Evolutionary conservation across 64 coral and sea anemone species (phyloP), one percentile per base, ranked within the genome.

Genomic region (Actinia tenebrosa): DNA sequence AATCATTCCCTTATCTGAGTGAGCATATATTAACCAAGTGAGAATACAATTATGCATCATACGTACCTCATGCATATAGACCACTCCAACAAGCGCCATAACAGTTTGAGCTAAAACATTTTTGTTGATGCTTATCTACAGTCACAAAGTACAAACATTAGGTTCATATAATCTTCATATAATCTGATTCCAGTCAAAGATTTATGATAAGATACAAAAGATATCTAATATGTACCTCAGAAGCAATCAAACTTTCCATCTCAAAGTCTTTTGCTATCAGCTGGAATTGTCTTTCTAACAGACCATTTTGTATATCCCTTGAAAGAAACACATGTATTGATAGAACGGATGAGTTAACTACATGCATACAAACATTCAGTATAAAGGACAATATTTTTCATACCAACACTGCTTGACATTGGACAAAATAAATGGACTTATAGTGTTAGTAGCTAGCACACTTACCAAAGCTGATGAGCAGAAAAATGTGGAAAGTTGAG

Each of bases 261-360:
- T 84, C 82, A 84, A 56, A 79, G 47, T 89, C 88, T 30, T 68
- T 45, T 83, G 88, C 91, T 71, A 83, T 44, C n/a, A 69, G 66
- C 7, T 86, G 68, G 19, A 92, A 56, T 82, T 87, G 64, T 56
- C 89, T 87, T 56, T 96, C 94, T 79, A 96, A 80, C 55, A 96
- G 54, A 14, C 84, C 91, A 80, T 92, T 96, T 64, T 92, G 94
- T 84, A 96, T 22, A 78, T 96, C 94, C 94, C 94, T 96, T 44
- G 10, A 79, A 93, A 86, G 84, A 80, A 20, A 81, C 4, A 50
- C 5, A 52, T 81, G 43, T 16, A 19, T 50, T 52, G 5, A 50
- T 13, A 79, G 7, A 45, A 17, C 30, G 19, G 26, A 79, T 44
- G 13, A 37, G 30, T 37, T 37, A 37, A 37, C 30, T 37, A 37